A percentile compares a stretch with the other conserved stretches of the same genome.
phyloP scores from a whole-genome alignment of 2,113 vertebrate genomes.

The Phoxinus phoxinus region DNA sequence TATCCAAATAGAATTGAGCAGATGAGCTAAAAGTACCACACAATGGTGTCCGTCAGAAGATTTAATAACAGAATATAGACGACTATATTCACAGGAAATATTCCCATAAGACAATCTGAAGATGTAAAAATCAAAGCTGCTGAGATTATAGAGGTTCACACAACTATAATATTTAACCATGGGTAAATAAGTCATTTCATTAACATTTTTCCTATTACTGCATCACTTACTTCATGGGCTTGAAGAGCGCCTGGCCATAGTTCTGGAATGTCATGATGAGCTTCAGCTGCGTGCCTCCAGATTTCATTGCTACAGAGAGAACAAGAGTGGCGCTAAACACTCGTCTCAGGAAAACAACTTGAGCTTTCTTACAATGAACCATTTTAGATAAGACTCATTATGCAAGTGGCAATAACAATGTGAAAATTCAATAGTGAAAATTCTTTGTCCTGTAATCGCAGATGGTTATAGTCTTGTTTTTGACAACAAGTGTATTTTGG shows the following conservation, averaged over 20 bases:
- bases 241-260: conserved; percentile 96
- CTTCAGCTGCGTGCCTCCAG: conserved; percentile 97
- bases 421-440: background rate
- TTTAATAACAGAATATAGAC: conserved; percentile 34
- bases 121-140: background rate
- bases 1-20: conserved; percentile 50
- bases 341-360: conserved; percentile 10
- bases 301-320: conserved; percentile 90
- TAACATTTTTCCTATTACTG: background rate
- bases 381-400: conserved; percentile 22
- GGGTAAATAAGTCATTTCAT: background rate
- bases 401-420: conserved; percentile 1
- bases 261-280: conserved; percentile 99
- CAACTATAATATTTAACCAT: background rate
- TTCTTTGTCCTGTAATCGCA: background rate
- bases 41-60: conserved; percentile 37
- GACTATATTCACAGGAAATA: conserved; percentile 3
- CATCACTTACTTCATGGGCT: conserved; percentile 97
- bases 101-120: background rate
- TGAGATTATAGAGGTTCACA: background rate
- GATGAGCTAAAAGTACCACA: conserved; percentile 39
- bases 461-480: background rate
- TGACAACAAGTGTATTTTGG: conserved; percentile 19
- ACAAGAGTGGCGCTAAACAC: conserved; percentile 16
- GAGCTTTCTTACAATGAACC: background rate